These are phyloP conservation scores for Tortrix viridana DNA, from an alignment of 2,888 invertebrate genomes.

Conservation along the genomic window DNA sequence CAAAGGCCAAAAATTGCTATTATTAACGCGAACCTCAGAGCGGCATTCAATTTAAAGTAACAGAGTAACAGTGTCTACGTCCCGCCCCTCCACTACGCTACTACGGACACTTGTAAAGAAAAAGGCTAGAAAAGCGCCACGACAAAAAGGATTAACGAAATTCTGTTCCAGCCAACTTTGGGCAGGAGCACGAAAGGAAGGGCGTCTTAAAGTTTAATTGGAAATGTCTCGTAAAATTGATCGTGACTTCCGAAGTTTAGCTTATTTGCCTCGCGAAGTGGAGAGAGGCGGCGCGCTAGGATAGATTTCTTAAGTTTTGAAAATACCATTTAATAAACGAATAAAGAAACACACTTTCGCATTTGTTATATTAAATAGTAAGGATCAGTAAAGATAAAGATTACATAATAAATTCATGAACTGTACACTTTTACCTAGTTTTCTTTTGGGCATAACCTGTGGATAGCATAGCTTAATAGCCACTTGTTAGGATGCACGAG, in stretches of 20 bases:
- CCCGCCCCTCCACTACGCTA: too few species aligned
- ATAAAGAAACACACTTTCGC: too few species aligned
- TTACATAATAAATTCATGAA: too few species aligned
- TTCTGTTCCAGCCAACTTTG: conserved; percentile 32
- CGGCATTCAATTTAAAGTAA: conserved; percentile 41
- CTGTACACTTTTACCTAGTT: too few species aligned
- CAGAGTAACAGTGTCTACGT: too few species aligned
- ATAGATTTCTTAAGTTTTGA: conserved; percentile 49
- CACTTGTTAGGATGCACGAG: conserved; percentile 18
- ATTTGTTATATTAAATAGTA: too few species aligned
- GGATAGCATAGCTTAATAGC: background rate
- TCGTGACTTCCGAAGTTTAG: conserved; percentile 66
- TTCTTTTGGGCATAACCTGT: too few species aligned
- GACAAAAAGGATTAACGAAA: conserved; percentile 36
- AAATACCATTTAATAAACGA: conserved; percentile 1
- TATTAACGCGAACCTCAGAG: conserved; percentile 52
- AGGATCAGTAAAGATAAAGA: too few species aligned
- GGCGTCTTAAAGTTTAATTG: conserved; percentile 74
- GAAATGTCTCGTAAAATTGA: conserved; percentile 75
- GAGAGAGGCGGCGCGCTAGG: conserved; percentile 53
- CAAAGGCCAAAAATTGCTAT: conserved; percentile 59
- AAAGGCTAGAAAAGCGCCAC: conserved; percentile 24
- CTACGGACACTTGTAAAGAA: conserved; percentile 23
- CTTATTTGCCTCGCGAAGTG: conserved; percentile 66
- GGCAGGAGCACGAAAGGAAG: conserved; percentile 45